Base-by-base conservation (phyloP, 2,888 invertebrate genomes). In the Argyresthia albistria region DNA sequence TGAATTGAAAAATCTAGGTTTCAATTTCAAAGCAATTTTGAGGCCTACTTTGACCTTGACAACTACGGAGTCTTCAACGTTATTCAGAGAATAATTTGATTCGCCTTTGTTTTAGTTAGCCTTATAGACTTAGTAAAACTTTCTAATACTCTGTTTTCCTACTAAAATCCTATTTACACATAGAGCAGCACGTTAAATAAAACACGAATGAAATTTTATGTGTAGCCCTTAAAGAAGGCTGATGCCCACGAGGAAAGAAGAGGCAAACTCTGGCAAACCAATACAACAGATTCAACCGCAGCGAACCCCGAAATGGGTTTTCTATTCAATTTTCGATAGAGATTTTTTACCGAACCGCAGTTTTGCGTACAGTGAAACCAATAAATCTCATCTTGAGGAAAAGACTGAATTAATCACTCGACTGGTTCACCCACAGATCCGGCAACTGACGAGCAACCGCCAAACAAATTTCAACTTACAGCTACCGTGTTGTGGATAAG, bases 241-340 rank as follows among this genome's bases (percentile, higher is more conserved):
- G 25, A 25, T 25, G 25, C 25, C 25, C 71, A 73, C 78, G 73
- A 77, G 75, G 73, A 77, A 78, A 76, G 67, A 67, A 69, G 73
- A 73, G 67, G 65, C 64, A 25, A 69, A 68, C 63, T 69, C 72
- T 73, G 67, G 65, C 64, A 25, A 69, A 68, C 63, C 69, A 69
- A 73, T 76, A 77, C 78, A 77, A 77, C 78, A 75, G 73, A 76
- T 77, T 73, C 79, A 73, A 69, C 73, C 70, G 65, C 63, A 66
- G 67, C 65, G 60, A 66, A 76, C 72, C 70, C 73, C 69, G 76
- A 80, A 84, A 87, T 87, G 80, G 82, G 75, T 86, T 87, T 86
- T 81, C 86, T 84, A 87, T 87, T 87, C 84, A 87, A 87, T 87
- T 86, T 87, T 87, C 84, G 77, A 86, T 86, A 81, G 81, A 87